Evolutionary conservation across 2,113 vertebrate genomes (phyloP).

Genomic region (Empidonax traillii): DNA sequence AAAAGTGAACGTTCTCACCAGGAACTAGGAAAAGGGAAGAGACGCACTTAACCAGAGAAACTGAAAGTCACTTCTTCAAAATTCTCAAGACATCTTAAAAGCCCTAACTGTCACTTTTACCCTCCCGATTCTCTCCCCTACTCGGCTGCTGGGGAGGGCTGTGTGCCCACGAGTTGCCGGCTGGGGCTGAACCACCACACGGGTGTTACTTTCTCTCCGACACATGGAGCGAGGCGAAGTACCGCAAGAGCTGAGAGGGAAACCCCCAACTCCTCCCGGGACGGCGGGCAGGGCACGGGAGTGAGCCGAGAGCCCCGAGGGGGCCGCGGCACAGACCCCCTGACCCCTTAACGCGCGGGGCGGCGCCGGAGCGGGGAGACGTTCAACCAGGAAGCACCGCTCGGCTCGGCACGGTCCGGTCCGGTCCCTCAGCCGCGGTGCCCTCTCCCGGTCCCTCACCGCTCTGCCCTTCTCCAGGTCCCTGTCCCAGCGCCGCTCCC

Average conservation of each 20-base stretch:
- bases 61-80: neutral
- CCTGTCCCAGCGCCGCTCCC: neutral
- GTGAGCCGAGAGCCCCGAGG: neutral
- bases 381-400: fast-evolving
- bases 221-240: fast-evolving
- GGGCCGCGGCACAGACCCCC: neutral
- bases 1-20: neutral
- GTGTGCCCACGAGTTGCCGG: fast-evolving
- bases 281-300: neutral
- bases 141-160: neutral
- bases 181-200: neutral
- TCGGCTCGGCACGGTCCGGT: too few relatives aligned
- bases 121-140: neutral
- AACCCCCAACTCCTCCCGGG: fast-evolving
- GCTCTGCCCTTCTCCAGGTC: too few relatives aligned
- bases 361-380: too few relatives aligned
- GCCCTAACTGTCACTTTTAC: neutral
- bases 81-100: neutral
- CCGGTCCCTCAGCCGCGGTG: neutral
- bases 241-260: fast-evolving
- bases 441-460: neutral
- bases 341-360: too few relatives aligned
- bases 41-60: neutral
- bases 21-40: neutral
- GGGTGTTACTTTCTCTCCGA: fast-evolving